Percentiles rank a stretch among this genome's conserved stretches.
Evolutionary conservation across 2,113 vertebrate species (phyloP).

Genomic region (Columba livia): DNA sequence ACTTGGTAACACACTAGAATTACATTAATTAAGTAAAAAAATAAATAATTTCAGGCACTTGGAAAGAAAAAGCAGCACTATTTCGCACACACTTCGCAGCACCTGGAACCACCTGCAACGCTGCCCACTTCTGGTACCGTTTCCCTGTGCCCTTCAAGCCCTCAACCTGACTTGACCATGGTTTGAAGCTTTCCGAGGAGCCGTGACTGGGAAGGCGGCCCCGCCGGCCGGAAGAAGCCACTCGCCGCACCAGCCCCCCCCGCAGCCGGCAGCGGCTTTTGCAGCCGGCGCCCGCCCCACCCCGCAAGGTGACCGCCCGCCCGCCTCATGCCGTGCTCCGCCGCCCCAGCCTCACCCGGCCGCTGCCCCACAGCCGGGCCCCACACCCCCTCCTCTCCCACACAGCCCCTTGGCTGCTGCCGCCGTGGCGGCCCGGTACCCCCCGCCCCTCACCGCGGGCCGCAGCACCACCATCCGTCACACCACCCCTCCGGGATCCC

Average conservation of each 20-base stretch:
- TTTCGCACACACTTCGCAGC: not conserved
- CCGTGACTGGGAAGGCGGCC: rapidly evolving
- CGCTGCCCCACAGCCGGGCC: not conserved
- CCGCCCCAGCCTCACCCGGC: not conserved
- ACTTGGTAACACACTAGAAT: not conserved
- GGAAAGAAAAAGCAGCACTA: not conserved
- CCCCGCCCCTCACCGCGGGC: not conserved
- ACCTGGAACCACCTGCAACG: not conserved
- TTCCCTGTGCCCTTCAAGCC: not conserved
- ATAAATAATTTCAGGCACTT: rapidly evolving
- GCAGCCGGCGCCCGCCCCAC: too few species aligned
- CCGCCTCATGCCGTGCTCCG: not conserved
- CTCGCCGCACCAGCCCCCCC: not conserved
- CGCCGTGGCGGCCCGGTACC: rapidly evolving
- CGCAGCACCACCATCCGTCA: rapidly evolving
- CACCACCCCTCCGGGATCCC: not conserved
- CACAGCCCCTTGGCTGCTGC: not conserved
- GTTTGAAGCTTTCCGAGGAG: rapidly evolving
- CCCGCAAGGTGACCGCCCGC: not conserved
- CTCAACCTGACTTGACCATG: not conserved
- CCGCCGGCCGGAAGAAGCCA: not conserved
- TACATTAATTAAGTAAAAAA: not conserved
- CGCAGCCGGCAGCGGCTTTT: not conserved
- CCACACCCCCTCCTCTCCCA: not conserved
- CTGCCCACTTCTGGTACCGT: not conserved